Evolutionary conservation across 2,888 invertebrate genomes (phyloP).

Genomic region (Ophonus ardosiacus): DNA sequence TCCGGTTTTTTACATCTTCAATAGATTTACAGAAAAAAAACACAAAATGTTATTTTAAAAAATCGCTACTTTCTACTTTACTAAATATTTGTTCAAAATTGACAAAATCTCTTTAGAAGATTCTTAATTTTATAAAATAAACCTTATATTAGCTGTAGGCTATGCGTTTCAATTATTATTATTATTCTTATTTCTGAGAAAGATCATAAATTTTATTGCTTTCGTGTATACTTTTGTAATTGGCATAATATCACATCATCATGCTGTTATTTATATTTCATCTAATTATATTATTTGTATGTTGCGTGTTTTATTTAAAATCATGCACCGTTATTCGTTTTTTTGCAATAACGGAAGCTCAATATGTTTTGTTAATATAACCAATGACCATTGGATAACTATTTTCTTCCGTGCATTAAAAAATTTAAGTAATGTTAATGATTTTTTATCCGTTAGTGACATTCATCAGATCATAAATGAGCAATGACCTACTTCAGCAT

Average conservation of each 20-base stretch:
- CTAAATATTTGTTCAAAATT: too few relatives aligned
- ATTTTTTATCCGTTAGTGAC: neutral
- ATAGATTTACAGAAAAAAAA: too few relatives aligned
- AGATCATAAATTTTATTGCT: neutral
- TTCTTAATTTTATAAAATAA: too few relatives aligned
- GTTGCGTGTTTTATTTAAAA: constrained; percentile 51
- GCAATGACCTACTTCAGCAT: neutral
- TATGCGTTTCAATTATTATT: too few relatives aligned
- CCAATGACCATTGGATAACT: constrained; percentile 21
- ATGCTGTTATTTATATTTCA: constrained; percentile 38
- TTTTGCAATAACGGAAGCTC: constrained; percentile 54
- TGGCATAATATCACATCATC: neutral
- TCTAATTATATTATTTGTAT: constrained; percentile 51
- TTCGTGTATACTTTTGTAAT: neutral
- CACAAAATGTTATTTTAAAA: too few relatives aligned
- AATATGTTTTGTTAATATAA: constrained; percentile 51
- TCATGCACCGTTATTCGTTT: constrained; percentile 34
- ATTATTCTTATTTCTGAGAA: neutral
- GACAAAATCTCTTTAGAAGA: too few relatives aligned
- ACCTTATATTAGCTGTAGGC: too few relatives aligned
- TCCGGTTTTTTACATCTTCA: too few relatives aligned
- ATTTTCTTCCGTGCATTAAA: constrained; percentile 35
- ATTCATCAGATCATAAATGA: constrained; percentile 9
- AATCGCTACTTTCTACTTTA: too few relatives aligned
- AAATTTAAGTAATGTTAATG: constrained; percentile 25